Conservation (phyloP, 2,113 vertebrate genomes). For the Amazona guildingii region DNA sequence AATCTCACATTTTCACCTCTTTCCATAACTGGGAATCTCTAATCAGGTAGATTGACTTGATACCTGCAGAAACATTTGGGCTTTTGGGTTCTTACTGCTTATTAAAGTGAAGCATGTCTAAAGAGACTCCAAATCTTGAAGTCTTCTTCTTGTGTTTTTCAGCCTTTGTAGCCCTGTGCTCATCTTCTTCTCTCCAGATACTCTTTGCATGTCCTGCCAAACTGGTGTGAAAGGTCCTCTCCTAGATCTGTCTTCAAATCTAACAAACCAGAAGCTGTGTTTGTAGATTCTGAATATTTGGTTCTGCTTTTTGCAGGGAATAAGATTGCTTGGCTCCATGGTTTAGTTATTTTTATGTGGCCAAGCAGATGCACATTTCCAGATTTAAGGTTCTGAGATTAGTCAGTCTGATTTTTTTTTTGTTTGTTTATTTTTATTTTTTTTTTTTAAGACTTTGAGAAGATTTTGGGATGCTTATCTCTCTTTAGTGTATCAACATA, state of each 20-base stretch:
- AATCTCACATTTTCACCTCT: neutral
- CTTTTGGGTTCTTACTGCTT: neutral
- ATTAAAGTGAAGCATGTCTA: neutral
- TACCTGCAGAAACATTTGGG: neutral
- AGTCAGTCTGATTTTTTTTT: neutral
- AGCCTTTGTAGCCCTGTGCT: neutral
- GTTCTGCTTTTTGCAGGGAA: neutral
- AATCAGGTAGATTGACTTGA: neutral
- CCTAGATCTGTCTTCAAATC: neutral
- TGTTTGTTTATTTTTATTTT: neutral
- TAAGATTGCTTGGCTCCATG: neutral
- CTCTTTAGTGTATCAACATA: neutral
- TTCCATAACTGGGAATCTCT: neutral
- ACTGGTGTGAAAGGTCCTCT: neutral
- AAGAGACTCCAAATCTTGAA: neutral
- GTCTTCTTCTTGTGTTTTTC: neutral
- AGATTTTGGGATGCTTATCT: neutral
- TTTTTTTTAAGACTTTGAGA: neutral
- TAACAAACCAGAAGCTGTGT: neutral
- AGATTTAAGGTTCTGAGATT: neutral
- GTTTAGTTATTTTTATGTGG: neutral
- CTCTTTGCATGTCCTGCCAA: neutral
- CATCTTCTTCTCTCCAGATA: neutral
- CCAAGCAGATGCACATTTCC: neutral
- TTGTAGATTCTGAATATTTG: neutral